Percentiles rank a stretch among this genome's conserved stretches.
These are phyloP conservation scores for Malthinus flaveolus DNA, from an alignment of 2,888 invertebrate genomes.

Conservation along the genomic window DNA sequence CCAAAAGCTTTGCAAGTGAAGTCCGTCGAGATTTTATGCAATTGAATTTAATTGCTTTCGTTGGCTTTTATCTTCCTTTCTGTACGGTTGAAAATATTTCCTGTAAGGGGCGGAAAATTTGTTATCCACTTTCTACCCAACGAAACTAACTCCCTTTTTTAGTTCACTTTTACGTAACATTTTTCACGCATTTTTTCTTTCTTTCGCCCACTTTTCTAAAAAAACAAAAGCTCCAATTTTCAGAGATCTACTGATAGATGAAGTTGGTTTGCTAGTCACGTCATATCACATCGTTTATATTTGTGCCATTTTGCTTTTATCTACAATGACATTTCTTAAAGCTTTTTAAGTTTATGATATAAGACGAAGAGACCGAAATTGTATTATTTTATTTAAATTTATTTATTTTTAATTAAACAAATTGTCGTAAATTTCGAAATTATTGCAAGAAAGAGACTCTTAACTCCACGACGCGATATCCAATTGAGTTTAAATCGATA, in stretches of 20 bases:
- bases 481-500: too few species aligned
- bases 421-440: too few species aligned
- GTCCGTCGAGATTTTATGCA: conserved; percentile 11
- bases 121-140: background rate
- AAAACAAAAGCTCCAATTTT: conserved; percentile 27
- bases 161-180: conserved; percentile 11
- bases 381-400: too few species aligned
- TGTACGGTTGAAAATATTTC: background rate
- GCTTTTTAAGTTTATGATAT: conserved; percentile 26
- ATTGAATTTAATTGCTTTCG: conserved; percentile 14
- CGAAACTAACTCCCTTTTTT: conserved; percentile 3
- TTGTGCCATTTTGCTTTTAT: conserved; percentile 28
- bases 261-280: conserved; percentile 27
- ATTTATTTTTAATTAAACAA: too few species aligned
- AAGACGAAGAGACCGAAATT: background rate
- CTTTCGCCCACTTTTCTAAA: too few species aligned
- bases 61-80: background rate
- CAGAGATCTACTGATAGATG: conserved; percentile 24
- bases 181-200: conserved; percentile 15
- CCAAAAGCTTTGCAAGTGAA: background rate
- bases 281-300: conserved; percentile 25
- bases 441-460: too few species aligned
- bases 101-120: background rate
- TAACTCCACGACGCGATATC: too few species aligned
- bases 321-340: conserved; percentile 24